phyloP scores from a whole-genome alignment of 92 coral and sea anemone genomes.

The Umimayanthus chanpuru region DNA sequence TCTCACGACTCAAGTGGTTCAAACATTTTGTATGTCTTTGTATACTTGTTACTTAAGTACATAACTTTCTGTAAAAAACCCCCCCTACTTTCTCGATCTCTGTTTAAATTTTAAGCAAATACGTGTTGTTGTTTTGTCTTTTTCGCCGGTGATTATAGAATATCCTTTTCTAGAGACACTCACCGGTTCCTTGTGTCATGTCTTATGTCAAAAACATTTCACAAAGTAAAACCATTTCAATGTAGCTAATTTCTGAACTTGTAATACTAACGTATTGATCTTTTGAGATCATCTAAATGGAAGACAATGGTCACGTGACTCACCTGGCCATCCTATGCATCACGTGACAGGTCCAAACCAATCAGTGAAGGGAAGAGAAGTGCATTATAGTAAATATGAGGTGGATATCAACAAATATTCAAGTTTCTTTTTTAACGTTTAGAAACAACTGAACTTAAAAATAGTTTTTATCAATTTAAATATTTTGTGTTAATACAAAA shows the following conservation, averaged over 20 bases:
- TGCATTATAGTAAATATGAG: background rate
- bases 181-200: background rate
- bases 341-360: conserved; percentile 22
- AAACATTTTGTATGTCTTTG: too few species aligned
- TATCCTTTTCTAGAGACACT: background rate
- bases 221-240: too few species aligned
- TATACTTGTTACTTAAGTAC: too few species aligned
- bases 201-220: background rate
- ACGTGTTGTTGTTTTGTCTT: background rate
- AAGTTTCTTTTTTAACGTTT: too few species aligned
- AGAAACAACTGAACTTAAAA: too few species aligned
- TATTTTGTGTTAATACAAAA: background rate
- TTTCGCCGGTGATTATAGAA: background rate
- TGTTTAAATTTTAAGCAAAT: background rate
- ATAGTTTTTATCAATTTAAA: background rate
- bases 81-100: background rate
- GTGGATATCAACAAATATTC: background rate
- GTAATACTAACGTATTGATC: too few species aligned
- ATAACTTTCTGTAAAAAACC: background rate
- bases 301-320: conserved; percentile 18
- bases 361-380: conserved; percentile 5
- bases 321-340: conserved; percentile 39
- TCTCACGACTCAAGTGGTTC: too few species aligned
- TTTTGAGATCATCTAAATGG: background rate
- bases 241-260: too few species aligned